Evolutionary conservation across 2,113 vertebrate genomes (phyloP).

Genomic region (Centropus unirufus): DNA sequence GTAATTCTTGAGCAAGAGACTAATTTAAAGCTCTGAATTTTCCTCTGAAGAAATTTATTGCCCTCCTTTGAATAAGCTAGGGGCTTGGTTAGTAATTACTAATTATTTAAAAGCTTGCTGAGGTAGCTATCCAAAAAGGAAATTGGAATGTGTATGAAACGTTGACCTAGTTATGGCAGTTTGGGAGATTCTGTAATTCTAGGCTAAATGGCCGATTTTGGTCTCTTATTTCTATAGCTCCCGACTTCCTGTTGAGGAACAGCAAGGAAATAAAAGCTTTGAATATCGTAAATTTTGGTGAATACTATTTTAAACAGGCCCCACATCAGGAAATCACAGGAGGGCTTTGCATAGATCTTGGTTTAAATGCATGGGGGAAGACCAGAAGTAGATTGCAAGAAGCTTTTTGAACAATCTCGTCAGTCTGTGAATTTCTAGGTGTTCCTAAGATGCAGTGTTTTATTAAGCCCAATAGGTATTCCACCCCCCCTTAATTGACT

Average conservation of each 20-base stretch:
- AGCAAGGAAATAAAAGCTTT: background rate
- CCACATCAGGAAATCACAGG: background rate
- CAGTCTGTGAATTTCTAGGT: background rate
- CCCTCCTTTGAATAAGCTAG: constrained; percentile 6
- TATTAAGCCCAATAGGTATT: background rate
- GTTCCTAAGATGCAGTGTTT: background rate
- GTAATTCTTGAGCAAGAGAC: background rate
- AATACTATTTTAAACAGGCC: background rate
- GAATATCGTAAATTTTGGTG: too few relatives aligned
- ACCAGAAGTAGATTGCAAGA: background rate
- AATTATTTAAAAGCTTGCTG: background rate
- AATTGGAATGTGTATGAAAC: background rate
- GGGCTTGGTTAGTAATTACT: background rate
- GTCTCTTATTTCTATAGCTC: background rate
- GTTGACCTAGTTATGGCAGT: background rate
- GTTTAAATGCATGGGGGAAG: background rate
- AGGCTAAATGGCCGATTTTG: background rate
- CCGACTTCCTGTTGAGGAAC: background rate
- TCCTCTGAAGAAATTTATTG: constrained; percentile 23
- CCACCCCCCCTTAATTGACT: background rate
- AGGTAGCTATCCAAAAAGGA: background rate
- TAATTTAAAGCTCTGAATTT: constrained; percentile 23
- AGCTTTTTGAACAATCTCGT: background rate
- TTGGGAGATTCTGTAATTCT: background rate
- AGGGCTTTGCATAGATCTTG: background rate